Evolutionary conservation across 1,140 invertebrate species (phyloP), one percentile per base, ranked within the genome.

Genomic region (Platyura marginata): DNA sequence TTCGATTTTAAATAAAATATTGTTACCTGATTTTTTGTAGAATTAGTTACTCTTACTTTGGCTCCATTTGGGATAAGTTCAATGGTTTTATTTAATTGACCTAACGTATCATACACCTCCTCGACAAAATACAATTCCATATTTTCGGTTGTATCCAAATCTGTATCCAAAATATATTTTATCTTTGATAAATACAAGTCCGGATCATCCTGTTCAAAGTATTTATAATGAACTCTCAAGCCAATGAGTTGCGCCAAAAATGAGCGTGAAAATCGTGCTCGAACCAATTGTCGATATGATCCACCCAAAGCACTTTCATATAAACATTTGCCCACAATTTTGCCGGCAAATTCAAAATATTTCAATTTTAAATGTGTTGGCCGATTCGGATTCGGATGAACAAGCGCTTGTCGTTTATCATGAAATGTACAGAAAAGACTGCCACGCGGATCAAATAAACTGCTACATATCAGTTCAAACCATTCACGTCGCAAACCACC

Each of bases 191-290:
- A 66, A 60, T 90, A 94, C 20, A 94, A 64, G 60, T 93, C 89
- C 0, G 90, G 90, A 64, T 94, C 90, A 57, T 95, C 90, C 65
- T 90, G 87, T 56, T 93, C 88, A 65, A 95, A 95, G 64, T 94
- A 91, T 79, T 90, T 92, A 53, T 91, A 93, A 65, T 92, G 85
- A 21, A 94, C 87, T 49, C 86, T 61, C 23, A 94, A 73, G 23
- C 90, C 91, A 54, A 94, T 93, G 36, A 94, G 74, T 67, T 93
- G 89, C 33, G 90, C 90, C 22, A 94, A 67, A 65, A 94, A 95
- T n/a, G 87, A 92, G 42, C 89, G 69, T 18, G 87, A 84, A 54
- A 94, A 91, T 47, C 85, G 69, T 1, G 90, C 90, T 44, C 88
- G 75, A 13, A 95, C 87, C 43, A 91, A 64, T 61, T 92, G 88